Percentiles rank a stretch among this genome's conserved stretches.
Evolutionary conservation across 2,797 vertebrate genomes (phyloP).

Genomic region (Sternotherus odoratus): DNA sequence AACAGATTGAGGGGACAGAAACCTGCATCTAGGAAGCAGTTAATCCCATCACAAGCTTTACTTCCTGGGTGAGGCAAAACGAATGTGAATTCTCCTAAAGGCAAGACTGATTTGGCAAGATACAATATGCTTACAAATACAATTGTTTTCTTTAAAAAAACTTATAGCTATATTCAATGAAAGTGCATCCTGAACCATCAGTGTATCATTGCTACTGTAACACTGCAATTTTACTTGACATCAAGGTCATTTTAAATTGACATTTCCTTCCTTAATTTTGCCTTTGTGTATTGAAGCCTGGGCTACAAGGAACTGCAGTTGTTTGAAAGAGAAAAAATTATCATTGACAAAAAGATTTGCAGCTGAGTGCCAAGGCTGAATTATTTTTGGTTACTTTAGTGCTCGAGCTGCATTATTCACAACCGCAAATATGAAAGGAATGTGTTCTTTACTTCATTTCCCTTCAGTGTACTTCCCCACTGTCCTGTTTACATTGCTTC

Average conservation of each 20-base stretch:
- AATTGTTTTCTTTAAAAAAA: not conserved
- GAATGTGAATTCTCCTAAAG: rapidly evolving
- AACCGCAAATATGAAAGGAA: conserved; percentile 74
- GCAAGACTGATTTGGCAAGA: not conserved
- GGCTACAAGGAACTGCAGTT: conserved; percentile 45
- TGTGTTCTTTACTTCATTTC: conserved; percentile 72
- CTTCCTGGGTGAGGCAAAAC: not conserved
- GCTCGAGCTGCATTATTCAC: conserved; percentile 62
- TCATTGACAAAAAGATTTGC: conserved; percentile 53
- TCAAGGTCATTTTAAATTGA: not conserved
- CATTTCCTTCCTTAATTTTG: not conserved
- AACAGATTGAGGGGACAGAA: not conserved
- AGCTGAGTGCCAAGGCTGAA: conserved; percentile 48
- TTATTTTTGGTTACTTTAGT: conserved; percentile 60
- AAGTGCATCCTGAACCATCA: not conserved
- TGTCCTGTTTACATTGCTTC: conserved; percentile 49
- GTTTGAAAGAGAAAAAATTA: conserved; percentile 57
- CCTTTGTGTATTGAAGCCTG: conserved; percentile 12
- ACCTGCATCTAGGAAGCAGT: not conserved
- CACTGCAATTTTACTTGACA: not conserved
- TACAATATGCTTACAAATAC: not conserved
- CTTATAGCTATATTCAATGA: not conserved
- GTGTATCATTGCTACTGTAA: not conserved
- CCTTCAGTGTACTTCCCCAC: conserved; percentile 61
- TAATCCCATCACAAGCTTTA: not conserved